Evolutionary conservation across 2,797 vertebrate species (phyloP).

Genomic region (Eurystomus glaucurus): DNA sequence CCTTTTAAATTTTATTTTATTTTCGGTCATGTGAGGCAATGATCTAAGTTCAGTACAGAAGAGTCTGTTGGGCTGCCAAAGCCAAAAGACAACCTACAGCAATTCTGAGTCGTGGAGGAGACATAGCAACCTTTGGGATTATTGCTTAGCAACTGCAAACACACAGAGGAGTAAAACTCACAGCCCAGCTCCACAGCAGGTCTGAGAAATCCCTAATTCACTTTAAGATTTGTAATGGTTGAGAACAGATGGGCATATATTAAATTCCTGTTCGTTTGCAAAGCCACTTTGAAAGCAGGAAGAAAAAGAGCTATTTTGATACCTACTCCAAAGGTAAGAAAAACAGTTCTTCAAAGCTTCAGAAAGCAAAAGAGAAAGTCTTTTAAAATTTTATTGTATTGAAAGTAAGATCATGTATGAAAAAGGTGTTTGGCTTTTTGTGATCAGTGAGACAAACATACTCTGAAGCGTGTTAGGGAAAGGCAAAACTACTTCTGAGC

Average conservation of each 20-base stretch:
- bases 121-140: conserved; percentile 69
- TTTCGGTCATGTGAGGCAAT: conserved; percentile 37
- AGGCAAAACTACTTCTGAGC: neutral
- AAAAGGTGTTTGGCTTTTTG: neutral
- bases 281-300: conserved; percentile 36
- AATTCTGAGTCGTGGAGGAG: conserved; percentile 33
- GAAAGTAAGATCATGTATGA: neutral
- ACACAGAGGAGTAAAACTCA: conserved; percentile 62
- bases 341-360: conserved; percentile 4
- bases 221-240: conserved; percentile 52
- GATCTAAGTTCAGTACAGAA: conserved; percentile 29
- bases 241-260: conserved; percentile 47
- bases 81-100: conserved; percentile 65
- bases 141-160: conserved; percentile 84
- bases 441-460: neutral
- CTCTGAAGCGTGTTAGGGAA: neutral
- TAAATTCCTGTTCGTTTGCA: conserved; percentile 57
- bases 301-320: conserved; percentile 24
- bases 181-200: conserved; percentile 40
- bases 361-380: neutral
- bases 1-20: conserved; percentile 27
- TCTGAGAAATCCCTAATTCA: conserved; percentile 54
- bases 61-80: conserved; percentile 36
- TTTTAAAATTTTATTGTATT: neutral
- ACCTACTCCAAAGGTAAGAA: conserved; percentile 62